These are phyloP conservation scores for Macaca mulatta DNA, from an alignment of 2,113 vertebrate species.

Conservation along the genomic window DNA sequence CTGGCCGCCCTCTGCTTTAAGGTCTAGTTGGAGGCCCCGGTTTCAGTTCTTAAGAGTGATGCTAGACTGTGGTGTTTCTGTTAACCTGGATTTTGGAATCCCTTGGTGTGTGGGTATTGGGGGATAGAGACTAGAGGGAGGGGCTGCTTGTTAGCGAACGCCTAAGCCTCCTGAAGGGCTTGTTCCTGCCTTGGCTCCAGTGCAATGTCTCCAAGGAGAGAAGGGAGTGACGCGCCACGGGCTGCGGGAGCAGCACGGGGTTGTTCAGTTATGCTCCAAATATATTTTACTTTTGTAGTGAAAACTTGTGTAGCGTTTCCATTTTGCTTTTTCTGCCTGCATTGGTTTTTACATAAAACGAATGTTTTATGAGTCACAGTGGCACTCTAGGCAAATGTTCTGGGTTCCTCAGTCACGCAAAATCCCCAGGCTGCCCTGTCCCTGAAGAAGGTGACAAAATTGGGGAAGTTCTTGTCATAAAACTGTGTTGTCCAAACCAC, in stretches of 20 bases:
- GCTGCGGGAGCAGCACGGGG: no score
- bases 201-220: not conserved
- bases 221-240: accelerated
- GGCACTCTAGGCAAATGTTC: not conserved
- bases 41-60: not conserved
- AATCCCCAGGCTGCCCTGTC: accelerated
- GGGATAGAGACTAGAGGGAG: not conserved
- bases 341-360: not conserved
- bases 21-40: not conserved
- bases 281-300: not conserved
- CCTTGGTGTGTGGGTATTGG: not conserved
- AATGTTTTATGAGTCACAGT: not conserved
- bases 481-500: not conserved
- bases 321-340: not conserved
- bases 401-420: not conserved
- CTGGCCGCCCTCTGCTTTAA: not conserved
- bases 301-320: not conserved
- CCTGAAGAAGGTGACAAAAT: not conserved
- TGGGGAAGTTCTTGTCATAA: not conserved
- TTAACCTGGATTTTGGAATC: not conserved
- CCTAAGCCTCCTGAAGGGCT: not conserved
- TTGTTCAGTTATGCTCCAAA: not conserved
- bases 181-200: not conserved
- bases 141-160: not conserved
- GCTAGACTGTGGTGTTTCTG: accelerated